A percentile compares a stretch with the other conserved stretches of the same genome.
phyloP scores from a whole-genome alignment of 2,888 invertebrate species.

The Charanyca ferruginea region DNA sequence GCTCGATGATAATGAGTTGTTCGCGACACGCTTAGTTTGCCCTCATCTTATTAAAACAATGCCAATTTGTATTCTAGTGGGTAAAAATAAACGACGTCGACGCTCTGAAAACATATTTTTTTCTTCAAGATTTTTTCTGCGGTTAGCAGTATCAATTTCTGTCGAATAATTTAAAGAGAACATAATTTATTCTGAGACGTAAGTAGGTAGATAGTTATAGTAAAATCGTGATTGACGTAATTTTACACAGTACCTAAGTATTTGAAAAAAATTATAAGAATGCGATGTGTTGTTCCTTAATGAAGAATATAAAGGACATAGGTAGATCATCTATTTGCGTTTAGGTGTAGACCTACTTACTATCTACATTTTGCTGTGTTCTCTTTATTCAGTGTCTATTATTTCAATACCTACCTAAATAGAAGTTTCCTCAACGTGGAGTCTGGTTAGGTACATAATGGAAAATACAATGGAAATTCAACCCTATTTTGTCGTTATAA shows the following conservation, averaged over 20 bases:
- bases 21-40: slow-evolving; percentile 67
- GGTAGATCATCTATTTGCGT: background rate
- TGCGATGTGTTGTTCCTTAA: background rate
- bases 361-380: background rate
- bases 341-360: background rate
- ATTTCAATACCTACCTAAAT: slow-evolving; percentile 19
- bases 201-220: slow-evolving; percentile 21
- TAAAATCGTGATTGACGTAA: slow-evolving; percentile 31
- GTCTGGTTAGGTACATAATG: slow-evolving; percentile 32
- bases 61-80: slow-evolving; percentile 70
- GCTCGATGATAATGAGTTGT: slow-evolving; percentile 66
- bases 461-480: slow-evolving; percentile 19
- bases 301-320: too few relatives aligned
- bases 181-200: slow-evolving; percentile 30
- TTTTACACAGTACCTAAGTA: slow-evolving; percentile 2
- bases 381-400: background rate
- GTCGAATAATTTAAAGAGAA: slow-evolving; percentile 48
- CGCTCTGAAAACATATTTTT: slow-evolving; percentile 68
- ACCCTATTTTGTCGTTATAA: background rate
- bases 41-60: slow-evolving; percentile 69
- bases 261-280: background rate
- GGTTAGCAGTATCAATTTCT: slow-evolving; percentile 55
- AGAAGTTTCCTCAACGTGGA: slow-evolving; percentile 18
- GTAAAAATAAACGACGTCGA: slow-evolving; percentile 65
- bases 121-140: slow-evolving; percentile 52